Evolutionary conservation across 35 echinoderm and acorn worm genomes (phyloP), one percentile per base, ranked within the genome.

Genomic region (Lytechinus variegatus): DNA sequence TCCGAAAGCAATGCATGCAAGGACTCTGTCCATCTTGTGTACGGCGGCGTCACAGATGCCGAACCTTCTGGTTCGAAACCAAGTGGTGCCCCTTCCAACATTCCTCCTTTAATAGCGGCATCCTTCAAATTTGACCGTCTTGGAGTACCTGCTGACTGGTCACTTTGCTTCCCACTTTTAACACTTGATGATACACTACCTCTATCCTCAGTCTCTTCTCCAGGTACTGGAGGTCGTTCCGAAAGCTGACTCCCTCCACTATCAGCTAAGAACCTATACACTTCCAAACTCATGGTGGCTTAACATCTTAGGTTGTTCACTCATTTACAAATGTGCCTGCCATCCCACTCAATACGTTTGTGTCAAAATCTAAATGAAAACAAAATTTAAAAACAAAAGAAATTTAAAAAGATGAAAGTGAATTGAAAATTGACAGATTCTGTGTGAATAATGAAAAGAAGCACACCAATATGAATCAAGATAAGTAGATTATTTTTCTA

Each of bases 41-140:
- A 98, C 21, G 98, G 98, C 10, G 98, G 98, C 16, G 97, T 97
- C 9, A 97, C 95, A 12, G 97, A 97, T 21, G 96, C 98, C 13
- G 97, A 98, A 10, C 98, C 98, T 92, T 99, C 98, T 4, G 98
- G 98, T 96, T 99, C 98, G 95, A 97, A 97, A 51, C 97, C 97
- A 5, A 97, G 92, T 11, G 97, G 97, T 3, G 97, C 97, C 2
- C 96, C 97, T 4, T 96, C 95, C 28, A 95, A 94, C n/a, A 61
- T 29, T 27, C 88, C 96, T 28, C 27, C 54, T 96, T 55, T 89
- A 28, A 79, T 53, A 61, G 95, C 94, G 27, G 60, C 87, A 24
- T 95, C 55, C 16, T 86, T 29, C 28, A 97, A 72, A 11, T 95
- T 96, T 11, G 97, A 97, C 13, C 95, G 91, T 6, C 97, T 93